Conservation (phyloP, 2,888 invertebrate species). For the Dryadula phaetusa region DNA sequence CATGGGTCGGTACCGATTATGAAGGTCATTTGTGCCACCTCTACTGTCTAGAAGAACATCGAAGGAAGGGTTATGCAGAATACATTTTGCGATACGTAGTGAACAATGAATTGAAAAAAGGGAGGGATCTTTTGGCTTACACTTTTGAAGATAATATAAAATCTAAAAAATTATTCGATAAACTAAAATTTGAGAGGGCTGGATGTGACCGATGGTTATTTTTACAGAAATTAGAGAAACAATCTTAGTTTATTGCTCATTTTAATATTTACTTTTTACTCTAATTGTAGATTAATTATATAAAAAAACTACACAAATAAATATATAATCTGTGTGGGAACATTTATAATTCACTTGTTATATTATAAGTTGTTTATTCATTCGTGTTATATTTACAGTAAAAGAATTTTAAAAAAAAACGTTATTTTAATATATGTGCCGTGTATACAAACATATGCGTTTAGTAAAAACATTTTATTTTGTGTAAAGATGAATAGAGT, state of each 20-base stretch:
- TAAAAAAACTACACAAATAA: too few species aligned
- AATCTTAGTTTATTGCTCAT: not conserved
- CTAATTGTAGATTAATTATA: too few species aligned
- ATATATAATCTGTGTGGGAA: too few species aligned
- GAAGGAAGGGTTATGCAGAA: constrained; percentile 61
- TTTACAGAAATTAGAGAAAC: constrained; percentile 26
- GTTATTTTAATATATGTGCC: too few species aligned
- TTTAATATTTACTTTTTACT: too few species aligned
- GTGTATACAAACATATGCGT: too few species aligned
- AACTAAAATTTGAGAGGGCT: constrained; percentile 48
- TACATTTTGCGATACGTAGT: constrained; percentile 54
- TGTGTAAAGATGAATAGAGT: too few species aligned
- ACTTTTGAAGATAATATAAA: constrained; percentile 48
- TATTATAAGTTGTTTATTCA: too few species aligned
- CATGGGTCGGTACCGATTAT: constrained; percentile 60
- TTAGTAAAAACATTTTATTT: too few species aligned
- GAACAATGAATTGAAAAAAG: constrained; percentile 49
- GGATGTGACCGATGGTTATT: constrained; percentile 47
- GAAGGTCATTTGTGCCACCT: constrained; percentile 59
- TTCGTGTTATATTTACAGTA: too few species aligned
- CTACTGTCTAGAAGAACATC: constrained; percentile 58
- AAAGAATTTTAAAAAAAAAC: too few species aligned
- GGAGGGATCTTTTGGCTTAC: constrained; percentile 48
- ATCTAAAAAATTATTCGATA: constrained; percentile 49
- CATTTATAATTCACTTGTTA: too few species aligned